phyloP scores from a whole-genome alignment of 2,113 vertebrate genomes.

The Martes martes region DNA sequence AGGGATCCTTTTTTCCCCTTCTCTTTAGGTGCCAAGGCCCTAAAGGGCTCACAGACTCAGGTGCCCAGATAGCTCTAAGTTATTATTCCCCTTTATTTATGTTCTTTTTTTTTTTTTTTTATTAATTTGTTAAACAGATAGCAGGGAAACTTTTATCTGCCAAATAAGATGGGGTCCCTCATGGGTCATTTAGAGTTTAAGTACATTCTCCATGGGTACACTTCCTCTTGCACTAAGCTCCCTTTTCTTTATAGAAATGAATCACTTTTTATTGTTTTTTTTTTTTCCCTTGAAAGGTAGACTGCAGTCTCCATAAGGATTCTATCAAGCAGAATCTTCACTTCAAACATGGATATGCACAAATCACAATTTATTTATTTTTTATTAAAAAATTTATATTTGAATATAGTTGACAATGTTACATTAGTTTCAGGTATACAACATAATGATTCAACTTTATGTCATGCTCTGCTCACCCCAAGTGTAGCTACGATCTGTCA shows the following conservation, averaged over 20 bases:
- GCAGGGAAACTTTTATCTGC: conserved; percentile 48
- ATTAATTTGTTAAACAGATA: conserved; percentile 52
- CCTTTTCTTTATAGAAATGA: background rate
- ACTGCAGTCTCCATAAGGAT: background rate
- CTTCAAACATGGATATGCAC: background rate
- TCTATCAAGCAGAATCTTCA: conserved; percentile 3
- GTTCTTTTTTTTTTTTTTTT: conserved; percentile 34
- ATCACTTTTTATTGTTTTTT: background rate
- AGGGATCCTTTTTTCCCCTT: background rate
- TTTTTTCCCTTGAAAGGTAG: conserved; percentile 35
- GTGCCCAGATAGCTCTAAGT: conserved; percentile 42
- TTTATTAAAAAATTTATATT: background rate
- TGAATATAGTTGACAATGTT: background rate
- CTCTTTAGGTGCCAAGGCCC: conserved; percentile 58
- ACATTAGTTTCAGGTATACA: background rate
- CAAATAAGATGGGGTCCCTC: background rate
- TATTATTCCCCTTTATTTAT: conserved; percentile 64
- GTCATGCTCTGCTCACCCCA: background rate
- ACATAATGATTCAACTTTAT: background rate
- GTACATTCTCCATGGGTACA: background rate
- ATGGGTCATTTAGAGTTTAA: conserved; percentile 41
- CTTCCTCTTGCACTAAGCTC: background rate
- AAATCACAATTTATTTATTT: background rate
- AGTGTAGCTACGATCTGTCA: background rate
- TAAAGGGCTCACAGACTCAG: conserved; percentile 59